Evolutionary conservation across 2,797 vertebrate species (phyloP).

Genomic region (Caiman crocodilus): DNA sequence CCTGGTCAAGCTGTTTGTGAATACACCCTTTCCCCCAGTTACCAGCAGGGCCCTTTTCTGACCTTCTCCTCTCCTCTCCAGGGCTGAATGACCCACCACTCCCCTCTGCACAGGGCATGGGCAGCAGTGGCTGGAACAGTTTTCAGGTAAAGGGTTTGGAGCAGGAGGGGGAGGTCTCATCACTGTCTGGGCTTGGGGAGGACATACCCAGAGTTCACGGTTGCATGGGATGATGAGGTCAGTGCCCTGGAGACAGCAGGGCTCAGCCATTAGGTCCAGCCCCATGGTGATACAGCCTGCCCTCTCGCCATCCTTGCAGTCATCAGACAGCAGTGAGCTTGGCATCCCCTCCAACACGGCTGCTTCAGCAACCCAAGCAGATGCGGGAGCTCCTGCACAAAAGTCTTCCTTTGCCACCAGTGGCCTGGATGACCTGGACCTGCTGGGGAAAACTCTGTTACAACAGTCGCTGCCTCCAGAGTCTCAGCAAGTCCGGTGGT

Average conservation of each 20-base stretch:
- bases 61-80: constrained; percentile 58
- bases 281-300: neutral
- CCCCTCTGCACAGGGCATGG: constrained; percentile 80
- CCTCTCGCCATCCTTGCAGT: constrained; percentile 74
- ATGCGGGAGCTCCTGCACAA: constrained; percentile 49
- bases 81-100: constrained; percentile 90
- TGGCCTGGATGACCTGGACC: constrained; percentile 92
- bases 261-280: too few species aligned
- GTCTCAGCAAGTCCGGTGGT: constrained; percentile 95
- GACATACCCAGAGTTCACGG: neutral
- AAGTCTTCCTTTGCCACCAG: constrained; percentile 75
- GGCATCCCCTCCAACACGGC: constrained; percentile 32
- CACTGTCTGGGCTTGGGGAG: neutral
- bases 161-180: neutral
- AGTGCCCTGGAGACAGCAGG: neutral
- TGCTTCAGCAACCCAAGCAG: constrained; percentile 64
- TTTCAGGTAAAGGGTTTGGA: constrained; percentile 86
- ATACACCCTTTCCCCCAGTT: neutral
- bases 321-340: constrained; percentile 83
- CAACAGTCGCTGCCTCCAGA: constrained; percentile 95
- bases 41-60: neutral
- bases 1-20: rapidly evolving
- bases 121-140: constrained; percentile 88
- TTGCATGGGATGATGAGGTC: neutral
- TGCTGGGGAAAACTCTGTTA: constrained; percentile 92